Base-by-base conservation (phyloP, 2,888 invertebrate species). In the Drosophila histrio region DNA sequence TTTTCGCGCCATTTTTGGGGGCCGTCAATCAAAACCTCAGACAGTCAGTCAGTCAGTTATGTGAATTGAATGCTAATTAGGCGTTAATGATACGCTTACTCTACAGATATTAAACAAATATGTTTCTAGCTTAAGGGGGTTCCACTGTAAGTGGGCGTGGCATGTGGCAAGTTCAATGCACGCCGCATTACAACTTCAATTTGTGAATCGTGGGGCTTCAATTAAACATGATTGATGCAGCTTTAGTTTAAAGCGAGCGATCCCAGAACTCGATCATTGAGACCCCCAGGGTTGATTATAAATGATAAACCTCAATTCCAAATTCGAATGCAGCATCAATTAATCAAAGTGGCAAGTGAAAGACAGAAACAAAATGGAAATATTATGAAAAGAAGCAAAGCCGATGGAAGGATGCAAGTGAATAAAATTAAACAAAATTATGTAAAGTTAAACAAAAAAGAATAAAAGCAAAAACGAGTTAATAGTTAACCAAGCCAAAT, bases 201-300 rank as follows among this genome's bases (percentile, higher is more conserved):
- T 60, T 52, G 57, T 36, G 70, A 79, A 60, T 22, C 54, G 52
- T 38, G n/a, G 56, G 19, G 24, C 72, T 64, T 65, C 84, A 84
- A 84, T 88, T 87, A 74, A 76, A 57, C 54, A 72, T 81, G 87
- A 86, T 86, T 88, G 87, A 87, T 84, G 81, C 77, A 68, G 61
- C 43, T 66, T 59, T 47, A 58, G 66, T 72, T 53, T 53, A 50
- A 63, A 57, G 58, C 13, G 49, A 57, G 26, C 38, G 21, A 38
- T 26, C 38, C 24, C 39, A 21, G 38, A 22, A 21, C 47, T 54
- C 43, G n/a, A 11, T 15, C 28, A 8, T 6, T 79, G 60, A 38
- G 68, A 77, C 71, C 66, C 34, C 66, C 75, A 19, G 58, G 39
- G 47, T 72, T 66, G 77, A 62, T 70, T 72, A 72, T 69, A 83